Evolutionary conservation across 2,797 vertebrate genomes (phyloP).

Genomic region (Pitangus sulphuratus): DNA sequence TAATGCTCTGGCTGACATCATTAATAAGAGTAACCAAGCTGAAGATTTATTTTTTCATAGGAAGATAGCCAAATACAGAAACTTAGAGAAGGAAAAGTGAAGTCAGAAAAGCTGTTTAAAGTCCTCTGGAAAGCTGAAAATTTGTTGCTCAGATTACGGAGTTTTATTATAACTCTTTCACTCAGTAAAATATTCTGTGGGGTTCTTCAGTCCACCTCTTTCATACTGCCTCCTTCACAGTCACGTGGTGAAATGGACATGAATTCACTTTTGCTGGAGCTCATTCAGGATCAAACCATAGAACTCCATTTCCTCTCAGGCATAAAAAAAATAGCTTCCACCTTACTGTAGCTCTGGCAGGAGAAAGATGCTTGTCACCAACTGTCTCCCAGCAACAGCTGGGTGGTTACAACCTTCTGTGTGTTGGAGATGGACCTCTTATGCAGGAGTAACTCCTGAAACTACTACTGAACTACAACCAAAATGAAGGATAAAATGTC

Average conservation of each 20-base stretch:
- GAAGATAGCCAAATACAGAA: not conserved
- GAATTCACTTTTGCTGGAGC: not conserved
- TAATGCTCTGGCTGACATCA: not conserved
- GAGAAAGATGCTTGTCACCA: not conserved
- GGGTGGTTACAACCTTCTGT: not conserved
- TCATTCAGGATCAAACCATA: not conserved
- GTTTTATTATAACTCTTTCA: not conserved
- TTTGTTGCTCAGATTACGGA: not conserved
- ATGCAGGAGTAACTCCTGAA: not conserved
- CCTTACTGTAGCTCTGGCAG: not conserved
- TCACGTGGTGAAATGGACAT: not conserved
- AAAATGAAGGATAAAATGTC: slow-evolving; percentile 1
- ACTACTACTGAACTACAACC: not conserved
- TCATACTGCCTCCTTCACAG: not conserved
- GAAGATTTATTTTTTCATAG: not conserved
- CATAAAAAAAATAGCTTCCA: not conserved
- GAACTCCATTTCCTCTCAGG: not conserved
- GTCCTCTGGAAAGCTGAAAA: not conserved
- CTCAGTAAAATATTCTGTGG: not conserved
- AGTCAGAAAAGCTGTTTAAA: not conserved
- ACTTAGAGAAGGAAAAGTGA: not conserved
- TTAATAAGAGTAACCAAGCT: slow-evolving; percentile 22
- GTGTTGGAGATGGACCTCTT: not conserved
- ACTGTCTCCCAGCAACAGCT: not conserved
- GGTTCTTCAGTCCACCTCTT: not conserved